Base-by-base conservation (phyloP, 2,113 vertebrate genomes). In the Merops nubicus region DNA sequence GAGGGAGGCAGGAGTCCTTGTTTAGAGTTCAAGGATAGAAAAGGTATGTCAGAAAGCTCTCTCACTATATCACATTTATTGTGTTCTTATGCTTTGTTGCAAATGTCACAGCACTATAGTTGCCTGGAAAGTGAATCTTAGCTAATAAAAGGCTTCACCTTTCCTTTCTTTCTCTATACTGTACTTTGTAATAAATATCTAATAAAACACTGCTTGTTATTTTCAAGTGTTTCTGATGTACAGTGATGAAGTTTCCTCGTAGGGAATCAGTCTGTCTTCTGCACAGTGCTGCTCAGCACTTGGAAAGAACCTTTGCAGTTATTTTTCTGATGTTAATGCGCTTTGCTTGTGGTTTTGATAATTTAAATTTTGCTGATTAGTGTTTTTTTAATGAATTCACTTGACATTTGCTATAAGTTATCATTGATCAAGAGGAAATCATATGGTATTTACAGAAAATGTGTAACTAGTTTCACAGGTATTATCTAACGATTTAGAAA, bases 11-110 rank as follows among this genome's bases (percentile, higher is more conserved):
- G 70, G 29, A 97, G 94, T 92, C 93, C 80, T 96, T 95, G 91
- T 93, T 95, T 97, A 74, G 96, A 92, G 94, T 96, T 96, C 95
- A 97, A 94, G 93, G 95, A 85, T 85, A 95, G 91, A 85, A 96
- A 96, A 93, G 70, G 63, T 72, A 85, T 64, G 88, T 90, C 50
- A 79, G 93, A 63, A 88, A 91, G 63, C 54, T 36, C 78, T 54
- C 80, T 79, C 90, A 85, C 20, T 97, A 95, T 89, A 96, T 96
- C 92, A 97, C 86, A 89, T 96, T 96, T 96, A 93, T 92, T 94
- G 84, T 96, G 77, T 89, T 96, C 95, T 87, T 80, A 87, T 57
- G 86, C 84, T 95, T 94, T 96, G 84, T 93, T 91, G 88, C 93
- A 97, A 97, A 97, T 96, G 97, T 96, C 95, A 96, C 85, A 89